phyloP scores from a whole-genome alignment of 2,113 vertebrate species.

The Oriolus oriolus region DNA sequence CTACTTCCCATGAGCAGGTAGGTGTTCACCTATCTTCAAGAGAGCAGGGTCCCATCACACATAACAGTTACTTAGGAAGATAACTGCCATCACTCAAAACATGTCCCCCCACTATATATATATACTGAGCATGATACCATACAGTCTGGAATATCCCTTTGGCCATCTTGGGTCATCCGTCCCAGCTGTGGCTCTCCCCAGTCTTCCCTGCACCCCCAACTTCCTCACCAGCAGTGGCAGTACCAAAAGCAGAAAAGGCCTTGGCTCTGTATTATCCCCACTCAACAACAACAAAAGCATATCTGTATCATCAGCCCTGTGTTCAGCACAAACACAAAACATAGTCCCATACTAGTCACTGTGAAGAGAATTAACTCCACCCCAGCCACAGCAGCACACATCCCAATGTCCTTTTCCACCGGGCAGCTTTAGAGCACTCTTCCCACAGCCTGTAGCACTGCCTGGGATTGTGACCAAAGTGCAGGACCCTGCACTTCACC shows the following conservation, averaged over 20 bases:
- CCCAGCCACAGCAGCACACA: neutral
- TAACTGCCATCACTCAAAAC: neutral
- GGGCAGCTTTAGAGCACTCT: neutral
- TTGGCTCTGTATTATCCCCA: neutral
- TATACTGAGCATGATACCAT: neutral
- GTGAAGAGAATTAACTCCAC: neutral
- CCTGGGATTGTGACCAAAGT: neutral
- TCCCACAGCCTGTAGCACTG: neutral
- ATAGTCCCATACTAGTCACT: neutral
- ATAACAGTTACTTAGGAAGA: neutral
- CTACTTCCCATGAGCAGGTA: neutral
- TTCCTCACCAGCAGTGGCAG: neutral
- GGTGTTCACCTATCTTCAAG: neutral
- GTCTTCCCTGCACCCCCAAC: neutral
- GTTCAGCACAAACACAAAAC: neutral
- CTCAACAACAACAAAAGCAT: neutral
- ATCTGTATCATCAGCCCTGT: neutral
- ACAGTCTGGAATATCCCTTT: neutral
- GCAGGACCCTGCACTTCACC: neutral
- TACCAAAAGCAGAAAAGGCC: neutral
- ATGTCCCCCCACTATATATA: neutral
- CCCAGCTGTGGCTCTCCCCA: neutral
- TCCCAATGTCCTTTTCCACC: neutral
- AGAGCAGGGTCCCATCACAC: neutral
- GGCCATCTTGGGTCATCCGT: neutral